Percentiles rank a stretch among this genome's conserved stretches.
phyloP scores from a whole-genome alignment of 2,888 invertebrate species.

The Ferrisia virgata region DNA sequence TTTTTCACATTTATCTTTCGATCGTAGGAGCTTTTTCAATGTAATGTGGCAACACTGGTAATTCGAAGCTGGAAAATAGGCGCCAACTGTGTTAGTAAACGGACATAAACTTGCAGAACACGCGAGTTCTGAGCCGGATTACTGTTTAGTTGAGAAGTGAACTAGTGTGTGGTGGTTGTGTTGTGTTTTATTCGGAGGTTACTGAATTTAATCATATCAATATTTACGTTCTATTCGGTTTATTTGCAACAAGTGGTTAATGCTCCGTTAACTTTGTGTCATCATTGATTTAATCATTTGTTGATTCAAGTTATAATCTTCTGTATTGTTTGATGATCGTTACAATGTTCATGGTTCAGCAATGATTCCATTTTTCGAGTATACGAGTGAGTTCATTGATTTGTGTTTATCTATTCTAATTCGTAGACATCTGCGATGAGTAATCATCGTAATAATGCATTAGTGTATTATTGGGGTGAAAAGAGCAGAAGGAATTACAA shows the following conservation, averaged over 20 bases:
- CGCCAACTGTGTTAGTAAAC: constrained; percentile 21
- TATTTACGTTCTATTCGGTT: constrained; percentile 41
- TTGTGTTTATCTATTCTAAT: background rate
- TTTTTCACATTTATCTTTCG: background rate
- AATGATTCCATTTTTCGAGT: background rate
- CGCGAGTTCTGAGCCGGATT: constrained; percentile 12
- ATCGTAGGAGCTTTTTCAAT: background rate
- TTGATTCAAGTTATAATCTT: background rate
- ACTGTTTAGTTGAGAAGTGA: constrained; percentile 19
- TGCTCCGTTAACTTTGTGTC: constrained; percentile 34
- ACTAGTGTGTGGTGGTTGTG: constrained; percentile 36
- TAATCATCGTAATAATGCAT: no score
- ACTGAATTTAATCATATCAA: constrained; percentile 30
- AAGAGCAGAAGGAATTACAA: no score
- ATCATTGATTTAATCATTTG: constrained; percentile 4
- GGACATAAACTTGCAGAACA: constrained; percentile 15
- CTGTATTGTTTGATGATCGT: background rate
- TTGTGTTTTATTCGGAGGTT: background rate
- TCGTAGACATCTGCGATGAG: background rate
- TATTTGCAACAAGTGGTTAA: constrained; percentile 42
- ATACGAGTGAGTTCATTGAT: background rate
- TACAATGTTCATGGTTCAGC: background rate
- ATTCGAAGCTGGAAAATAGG: background rate
- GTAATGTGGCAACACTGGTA: background rate
- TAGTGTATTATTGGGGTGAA: no score